Percentiles rank a stretch among this genome's conserved stretches.
Conservation (phyloP, 2,888 invertebrate species). For the Coenonympha glycerion region DNA sequence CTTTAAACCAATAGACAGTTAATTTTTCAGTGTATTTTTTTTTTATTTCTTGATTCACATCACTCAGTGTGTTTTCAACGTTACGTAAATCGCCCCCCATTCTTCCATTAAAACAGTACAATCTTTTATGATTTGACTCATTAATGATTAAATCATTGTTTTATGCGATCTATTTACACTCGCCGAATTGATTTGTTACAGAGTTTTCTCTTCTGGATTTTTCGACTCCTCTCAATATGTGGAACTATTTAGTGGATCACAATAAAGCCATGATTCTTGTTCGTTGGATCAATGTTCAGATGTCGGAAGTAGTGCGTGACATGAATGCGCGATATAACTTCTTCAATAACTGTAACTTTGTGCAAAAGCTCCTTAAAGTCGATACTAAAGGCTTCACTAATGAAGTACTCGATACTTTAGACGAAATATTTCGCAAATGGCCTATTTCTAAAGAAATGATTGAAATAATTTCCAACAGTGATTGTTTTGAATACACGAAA, state of each 20-base stretch:
- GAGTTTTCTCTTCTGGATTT: constrained; percentile 71
- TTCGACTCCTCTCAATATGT: constrained; percentile 71
- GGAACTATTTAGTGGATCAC: constrained; percentile 77
- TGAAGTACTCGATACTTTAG: constrained; percentile 60
- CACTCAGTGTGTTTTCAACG: too few relatives aligned
- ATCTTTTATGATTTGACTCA: too few relatives aligned
- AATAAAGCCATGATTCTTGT: constrained; percentile 77
- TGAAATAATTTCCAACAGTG: constrained; percentile 59
- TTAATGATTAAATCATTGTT: too few relatives aligned
- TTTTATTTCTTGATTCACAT: too few relatives aligned
- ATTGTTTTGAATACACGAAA: constrained; percentile 69
- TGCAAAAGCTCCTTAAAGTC: constrained; percentile 58
- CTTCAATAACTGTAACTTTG: constrained; percentile 63
- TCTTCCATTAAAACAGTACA: too few relatives aligned
- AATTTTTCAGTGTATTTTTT: too few relatives aligned
- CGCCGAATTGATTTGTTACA: constrained; percentile 40
- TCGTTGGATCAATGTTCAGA: constrained; percentile 78
- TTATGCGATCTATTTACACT: too few relatives aligned
- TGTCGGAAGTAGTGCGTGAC: constrained; percentile 66
- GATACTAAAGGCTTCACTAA: constrained; percentile 59
- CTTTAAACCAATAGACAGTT: too few relatives aligned
- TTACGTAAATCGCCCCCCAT: too few relatives aligned
- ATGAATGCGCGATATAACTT: constrained; percentile 67
- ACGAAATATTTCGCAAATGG: constrained; percentile 72
- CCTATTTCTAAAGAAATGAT: constrained; percentile 77